A percentile compares a stretch with the other conserved stretches of the same genome.
Evolutionary conservation across 2,797 vertebrate genomes (phyloP).

Genomic region (Sebastes goodei): DNA sequence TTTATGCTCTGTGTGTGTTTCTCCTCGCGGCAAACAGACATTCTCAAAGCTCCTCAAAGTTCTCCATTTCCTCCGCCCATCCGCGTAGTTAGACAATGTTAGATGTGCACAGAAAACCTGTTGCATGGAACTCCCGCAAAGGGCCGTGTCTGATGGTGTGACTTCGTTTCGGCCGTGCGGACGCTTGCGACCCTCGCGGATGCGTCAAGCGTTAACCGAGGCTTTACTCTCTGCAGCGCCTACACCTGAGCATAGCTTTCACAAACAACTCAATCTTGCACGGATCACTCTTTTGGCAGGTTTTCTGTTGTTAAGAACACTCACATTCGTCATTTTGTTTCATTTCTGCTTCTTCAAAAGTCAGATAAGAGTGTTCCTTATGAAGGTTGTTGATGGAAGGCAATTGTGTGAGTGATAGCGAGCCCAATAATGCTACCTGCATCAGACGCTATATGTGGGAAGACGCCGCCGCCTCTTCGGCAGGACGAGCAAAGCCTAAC

Average conservation of each 20-base stretch:
- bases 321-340: constrained; percentile 6
- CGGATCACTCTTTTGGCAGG: neutral
- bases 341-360: neutral
- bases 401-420: constrained; percentile 4
- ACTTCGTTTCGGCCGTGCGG: rapidly evolving
- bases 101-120: no score
- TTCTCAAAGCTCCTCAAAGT: no score
- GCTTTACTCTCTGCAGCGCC: neutral
- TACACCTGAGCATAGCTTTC: neutral
- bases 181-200: no score
- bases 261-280: neutral
- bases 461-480: constrained; percentile 9
- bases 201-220: no score
- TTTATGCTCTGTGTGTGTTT: no score
- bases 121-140: no score
- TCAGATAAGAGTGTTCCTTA: constrained; percentile 6
- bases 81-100: no score
- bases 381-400: neutral
- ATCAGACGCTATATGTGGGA: neutral
- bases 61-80: no score
- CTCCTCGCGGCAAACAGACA: no score
- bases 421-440: neutral
- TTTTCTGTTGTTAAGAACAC: neutral
- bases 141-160: no score
- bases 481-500: constrained; percentile 35